phyloP scores from a whole-genome alignment of 2,113 vertebrate genomes.

The Solea senegalensis region DNA sequence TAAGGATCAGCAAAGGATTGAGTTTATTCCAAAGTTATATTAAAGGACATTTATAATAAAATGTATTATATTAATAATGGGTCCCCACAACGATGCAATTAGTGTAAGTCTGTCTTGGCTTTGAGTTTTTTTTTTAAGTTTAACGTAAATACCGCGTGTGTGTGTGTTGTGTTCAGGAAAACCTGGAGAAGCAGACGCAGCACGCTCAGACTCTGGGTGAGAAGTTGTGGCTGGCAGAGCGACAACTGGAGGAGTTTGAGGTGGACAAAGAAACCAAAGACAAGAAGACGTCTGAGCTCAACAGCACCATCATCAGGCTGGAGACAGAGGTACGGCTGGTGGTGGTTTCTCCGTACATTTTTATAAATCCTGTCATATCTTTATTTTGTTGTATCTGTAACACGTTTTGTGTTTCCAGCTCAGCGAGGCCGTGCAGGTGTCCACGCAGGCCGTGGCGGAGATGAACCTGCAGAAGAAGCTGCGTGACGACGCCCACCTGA shows the following conservation, averaged over 20 bases:
- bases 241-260: slow-evolving; percentile 77
- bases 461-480: slow-evolving; percentile 79
- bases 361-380: background rate
- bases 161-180: slow-evolving; percentile 67
- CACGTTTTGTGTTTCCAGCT: slow-evolving; percentile 61
- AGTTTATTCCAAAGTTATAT: too few species aligned
- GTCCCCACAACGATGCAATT: too few species aligned
- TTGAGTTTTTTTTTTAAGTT: too few species aligned
- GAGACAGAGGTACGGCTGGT: slow-evolving; percentile 73
- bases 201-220: slow-evolving; percentile 72
- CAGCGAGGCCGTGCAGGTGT: slow-evolving; percentile 61
- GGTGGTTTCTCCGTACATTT: background rate
- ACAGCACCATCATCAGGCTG: slow-evolving; percentile 62
- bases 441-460: slow-evolving; percentile 56
- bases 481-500: slow-evolving; percentile 66
- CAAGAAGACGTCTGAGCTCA: slow-evolving; percentile 74
- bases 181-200: slow-evolving; percentile 78
- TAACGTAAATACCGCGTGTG: background rate
- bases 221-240: slow-evolving; percentile 81
- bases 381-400: background rate
- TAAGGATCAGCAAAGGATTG: too few species aligned
- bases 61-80: too few species aligned
- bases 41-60: too few species aligned
- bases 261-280: slow-evolving; percentile 60
- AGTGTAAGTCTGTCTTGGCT: too few species aligned